Percentiles rank a stretch among this genome's conserved stretches.
phyloP scores from a whole-genome alignment of 2,797 vertebrate species.

The Hypotaenidia philippensis region DNA sequence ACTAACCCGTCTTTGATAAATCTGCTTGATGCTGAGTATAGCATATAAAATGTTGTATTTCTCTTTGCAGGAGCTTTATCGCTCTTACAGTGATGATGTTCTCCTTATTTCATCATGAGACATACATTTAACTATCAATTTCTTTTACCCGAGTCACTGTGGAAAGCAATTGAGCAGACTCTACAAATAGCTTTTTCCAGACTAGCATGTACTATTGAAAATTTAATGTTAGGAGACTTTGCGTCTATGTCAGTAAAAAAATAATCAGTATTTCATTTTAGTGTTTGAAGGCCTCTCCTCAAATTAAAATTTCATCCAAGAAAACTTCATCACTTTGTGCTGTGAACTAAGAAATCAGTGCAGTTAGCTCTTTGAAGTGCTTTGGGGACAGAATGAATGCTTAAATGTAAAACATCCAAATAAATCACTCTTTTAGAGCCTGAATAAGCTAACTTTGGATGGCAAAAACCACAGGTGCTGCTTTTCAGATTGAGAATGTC shows the following conservation, averaged over 20 bases:
- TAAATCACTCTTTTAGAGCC: neutral
- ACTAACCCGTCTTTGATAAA: neutral
- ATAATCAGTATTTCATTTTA: neutral
- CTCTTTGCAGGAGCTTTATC: neutral
- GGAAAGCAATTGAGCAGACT: neutral
- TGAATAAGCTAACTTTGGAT: constrained; percentile 16
- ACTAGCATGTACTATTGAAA: neutral
- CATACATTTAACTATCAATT: neutral
- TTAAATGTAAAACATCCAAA: constrained; percentile 43
- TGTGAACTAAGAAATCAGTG: neutral
- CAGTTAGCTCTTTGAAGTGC: neutral
- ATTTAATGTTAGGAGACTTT: neutral
- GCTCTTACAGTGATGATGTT: neutral
- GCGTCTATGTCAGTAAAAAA: neutral
- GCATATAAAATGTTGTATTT: neutral
- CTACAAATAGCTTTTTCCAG: constrained; percentile 3
- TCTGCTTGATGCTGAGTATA: neutral
- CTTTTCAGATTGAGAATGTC: neutral
- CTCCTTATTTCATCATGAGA: neutral
- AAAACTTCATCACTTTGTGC: neutral
- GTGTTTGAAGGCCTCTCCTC: neutral
- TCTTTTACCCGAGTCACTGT: constrained; percentile 1
- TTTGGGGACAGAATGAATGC: neutral
- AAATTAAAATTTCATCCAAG: constrained; percentile 53
- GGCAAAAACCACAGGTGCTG: neutral